These are phyloP conservation scores for Dissostichus mawsoni DNA, from an alignment of 2,113 vertebrate species.

Conservation along the genomic window DNA sequence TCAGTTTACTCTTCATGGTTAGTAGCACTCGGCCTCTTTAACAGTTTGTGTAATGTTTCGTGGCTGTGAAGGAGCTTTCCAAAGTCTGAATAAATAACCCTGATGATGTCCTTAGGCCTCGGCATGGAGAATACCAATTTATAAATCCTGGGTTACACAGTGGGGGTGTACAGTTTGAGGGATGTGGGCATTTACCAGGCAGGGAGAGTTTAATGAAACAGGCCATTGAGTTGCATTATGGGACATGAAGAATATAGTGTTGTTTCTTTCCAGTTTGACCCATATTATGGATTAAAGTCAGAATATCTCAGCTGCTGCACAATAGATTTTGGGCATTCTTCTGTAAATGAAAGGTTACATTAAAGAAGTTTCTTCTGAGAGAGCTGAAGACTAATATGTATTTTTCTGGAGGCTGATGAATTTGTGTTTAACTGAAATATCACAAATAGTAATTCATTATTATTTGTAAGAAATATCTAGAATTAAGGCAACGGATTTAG, in stretches of 20 bases:
- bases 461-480: too few relatives aligned
- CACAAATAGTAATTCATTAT: not conserved
- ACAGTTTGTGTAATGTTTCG: not conserved
- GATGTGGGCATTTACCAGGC: not conserved
- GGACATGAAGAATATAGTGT: not conserved
- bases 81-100: not conserved
- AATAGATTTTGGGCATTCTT: not conserved
- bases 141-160: not conserved
- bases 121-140: not conserved
- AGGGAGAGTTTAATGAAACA: not conserved
- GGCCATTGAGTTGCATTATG: not conserved
- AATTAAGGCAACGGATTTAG: not conserved
- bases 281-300: not conserved
- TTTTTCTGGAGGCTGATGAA: not conserved
- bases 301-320: not conserved
- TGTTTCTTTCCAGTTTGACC: not conserved
- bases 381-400: not conserved
- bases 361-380: not conserved
- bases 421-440: not conserved
- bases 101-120: not conserved
- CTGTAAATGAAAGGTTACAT: not conserved
- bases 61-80: not conserved
- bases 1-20: not conserved
- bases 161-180: not conserved
- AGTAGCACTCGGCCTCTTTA: not conserved